A percentile compares a stretch with the other conserved stretches of the same genome.
phyloP scores from a whole-genome alignment of 2,113 vertebrate species.

The Callopanchax toddi region DNA sequence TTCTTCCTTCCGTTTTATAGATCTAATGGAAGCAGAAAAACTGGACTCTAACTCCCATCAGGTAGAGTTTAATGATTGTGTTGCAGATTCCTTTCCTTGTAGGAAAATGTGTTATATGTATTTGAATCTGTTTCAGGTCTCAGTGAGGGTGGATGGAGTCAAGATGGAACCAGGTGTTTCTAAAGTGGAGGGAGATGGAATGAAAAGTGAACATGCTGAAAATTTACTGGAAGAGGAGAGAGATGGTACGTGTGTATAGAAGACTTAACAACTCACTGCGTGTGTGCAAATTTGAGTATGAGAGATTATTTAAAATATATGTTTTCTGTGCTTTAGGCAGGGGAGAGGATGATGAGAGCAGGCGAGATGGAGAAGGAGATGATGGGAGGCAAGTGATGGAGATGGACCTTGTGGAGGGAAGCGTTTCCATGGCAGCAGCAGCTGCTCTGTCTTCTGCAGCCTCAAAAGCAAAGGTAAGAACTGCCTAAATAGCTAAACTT shows the following conservation, averaged over 20 bases:
- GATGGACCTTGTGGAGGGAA: slow-evolving; percentile 90
- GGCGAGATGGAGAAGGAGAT: slow-evolving; percentile 84
- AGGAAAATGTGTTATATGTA: no score
- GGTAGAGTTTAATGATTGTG: slow-evolving; percentile 65
- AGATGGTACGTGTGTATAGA: slow-evolving; percentile 43
- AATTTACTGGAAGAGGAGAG: slow-evolving; percentile 61
- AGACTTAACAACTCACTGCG: background rate
- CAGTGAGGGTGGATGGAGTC: slow-evolving; percentile 76
- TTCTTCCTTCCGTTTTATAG: slow-evolving; percentile 51
- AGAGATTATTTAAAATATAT: no score
- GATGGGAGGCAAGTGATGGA: slow-evolving; percentile 85
- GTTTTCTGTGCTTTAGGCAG: slow-evolving; percentile 66
- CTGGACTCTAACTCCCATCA: slow-evolving; percentile 84
- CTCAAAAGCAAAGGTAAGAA: slow-evolving; percentile 94
- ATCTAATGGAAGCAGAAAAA: slow-evolving; percentile 85
- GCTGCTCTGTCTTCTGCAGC: slow-evolving; percentile 94
- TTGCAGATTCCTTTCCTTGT: background rate
- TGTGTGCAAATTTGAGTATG: background rate
- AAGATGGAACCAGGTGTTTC: slow-evolving; percentile 67
- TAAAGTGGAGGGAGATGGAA: slow-evolving; percentile 78
- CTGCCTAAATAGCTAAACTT: background rate
- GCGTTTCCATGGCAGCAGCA: slow-evolving; percentile 92
- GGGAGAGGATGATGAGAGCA: slow-evolving; percentile 85
- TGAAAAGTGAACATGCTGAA: slow-evolving; percentile 72
- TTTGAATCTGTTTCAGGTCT: slow-evolving; percentile 63